A percentile compares a stretch with the other conserved stretches of the same genome.
These are phyloP conservation scores for Drosophila burlai DNA, from an alignment of 1,140 invertebrate genomes.

Conservation along the genomic window DNA sequence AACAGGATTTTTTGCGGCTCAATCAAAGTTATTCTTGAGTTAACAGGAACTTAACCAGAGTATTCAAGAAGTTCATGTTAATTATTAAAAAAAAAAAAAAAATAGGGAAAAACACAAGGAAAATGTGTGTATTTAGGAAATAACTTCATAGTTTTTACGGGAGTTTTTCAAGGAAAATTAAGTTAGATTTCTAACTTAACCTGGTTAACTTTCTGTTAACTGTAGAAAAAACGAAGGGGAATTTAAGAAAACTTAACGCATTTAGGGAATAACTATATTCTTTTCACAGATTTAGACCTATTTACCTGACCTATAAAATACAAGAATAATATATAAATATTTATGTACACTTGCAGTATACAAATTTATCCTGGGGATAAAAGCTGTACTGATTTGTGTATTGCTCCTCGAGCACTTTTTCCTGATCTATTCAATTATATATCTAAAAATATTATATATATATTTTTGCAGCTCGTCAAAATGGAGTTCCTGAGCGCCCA, in stretches of 20 bases:
- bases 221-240: too few species aligned
- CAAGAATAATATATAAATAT: too few species aligned
- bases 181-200: not conserved
- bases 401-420: too few species aligned
- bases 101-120: not conserved
- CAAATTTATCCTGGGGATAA: too few species aligned
- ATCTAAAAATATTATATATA: not conserved
- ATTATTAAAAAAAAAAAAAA: not conserved
- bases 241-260: not conserved
- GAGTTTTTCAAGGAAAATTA: too few species aligned
- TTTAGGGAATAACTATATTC: not conserved
- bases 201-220: too few species aligned
- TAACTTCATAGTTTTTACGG: not conserved
- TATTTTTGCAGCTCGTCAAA: not conserved
- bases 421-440: too few species aligned
- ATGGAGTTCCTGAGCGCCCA: conserved; percentile 81
- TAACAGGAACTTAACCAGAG: not conserved
- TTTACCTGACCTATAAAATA: too few species aligned
- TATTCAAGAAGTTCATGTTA: not conserved
- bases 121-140: not conserved
- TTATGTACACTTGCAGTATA: too few species aligned
- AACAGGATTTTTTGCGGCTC: not conserved
- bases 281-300: not conserved
- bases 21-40: not conserved
- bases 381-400: too few species aligned